Conservation (phyloP, 1,140 invertebrate species). For the Protaetia brevitarsis region DNA sequence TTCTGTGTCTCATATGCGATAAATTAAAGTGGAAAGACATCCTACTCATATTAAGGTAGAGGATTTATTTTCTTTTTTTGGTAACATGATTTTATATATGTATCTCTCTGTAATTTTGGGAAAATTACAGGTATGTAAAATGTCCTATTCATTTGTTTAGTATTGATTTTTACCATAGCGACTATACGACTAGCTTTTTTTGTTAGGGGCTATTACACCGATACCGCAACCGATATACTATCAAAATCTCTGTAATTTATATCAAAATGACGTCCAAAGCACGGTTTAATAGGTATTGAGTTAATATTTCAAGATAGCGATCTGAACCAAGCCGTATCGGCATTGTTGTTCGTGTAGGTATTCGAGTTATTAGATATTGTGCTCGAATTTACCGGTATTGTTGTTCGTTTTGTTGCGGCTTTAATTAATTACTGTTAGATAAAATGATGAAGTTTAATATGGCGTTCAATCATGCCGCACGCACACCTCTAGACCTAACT, state of each 20-base stretch:
- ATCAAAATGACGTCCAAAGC: slow-evolving; percentile 21
- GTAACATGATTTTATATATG: too few species aligned
- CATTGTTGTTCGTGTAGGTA: slow-evolving; percentile 26
- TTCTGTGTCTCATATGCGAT: too few species aligned
- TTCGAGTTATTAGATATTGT: slow-evolving; percentile 17
- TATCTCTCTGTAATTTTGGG: too few species aligned
- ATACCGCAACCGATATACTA: not conserved
- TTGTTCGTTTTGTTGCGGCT: slow-evolving; percentile 13
- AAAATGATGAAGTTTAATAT: slow-evolving; percentile 14
- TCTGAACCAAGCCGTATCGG: slow-evolving; percentile 23
- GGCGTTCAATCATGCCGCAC: slow-evolving; percentile 17
- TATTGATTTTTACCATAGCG: too few species aligned
- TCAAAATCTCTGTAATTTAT: slow-evolving; percentile 28
- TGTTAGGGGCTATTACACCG: too few species aligned
- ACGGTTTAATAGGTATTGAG: slow-evolving; percentile 28
- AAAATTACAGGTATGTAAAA: too few species aligned
- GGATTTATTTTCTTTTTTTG: too few species aligned
- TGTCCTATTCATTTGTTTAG: too few species aligned
- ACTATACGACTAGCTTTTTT: too few species aligned
- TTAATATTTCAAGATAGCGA: slow-evolving; percentile 31
- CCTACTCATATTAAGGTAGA: too few species aligned
- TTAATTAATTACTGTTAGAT: slow-evolving; percentile 20
- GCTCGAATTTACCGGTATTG: not conserved
- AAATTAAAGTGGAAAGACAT: too few species aligned
- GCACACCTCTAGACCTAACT: not conserved